These are phyloP conservation scores for Callionymus lyra DNA, from an alignment of 2,113 vertebrate species.

Conservation along the genomic window DNA sequence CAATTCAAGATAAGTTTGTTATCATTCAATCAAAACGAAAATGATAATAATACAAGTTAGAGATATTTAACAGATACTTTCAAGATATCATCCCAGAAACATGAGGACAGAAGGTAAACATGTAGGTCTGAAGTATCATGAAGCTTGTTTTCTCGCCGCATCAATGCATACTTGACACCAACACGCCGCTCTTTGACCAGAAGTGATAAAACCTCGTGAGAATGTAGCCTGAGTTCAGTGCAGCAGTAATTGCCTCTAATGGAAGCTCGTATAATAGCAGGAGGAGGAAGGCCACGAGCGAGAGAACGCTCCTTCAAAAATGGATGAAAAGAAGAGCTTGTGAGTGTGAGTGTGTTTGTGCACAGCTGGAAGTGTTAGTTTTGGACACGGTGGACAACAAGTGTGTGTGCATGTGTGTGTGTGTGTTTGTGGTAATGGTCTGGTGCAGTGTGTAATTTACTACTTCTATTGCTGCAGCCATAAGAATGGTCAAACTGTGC, in stretches of 20 bases:
- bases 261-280: slow-evolving; percentile 56
- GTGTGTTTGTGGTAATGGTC: slow-evolving; percentile 11
- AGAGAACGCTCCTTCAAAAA: slow-evolving; percentile 52
- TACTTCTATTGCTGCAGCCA: slow-evolving; percentile 8
- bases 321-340: slow-evolving; percentile 40
- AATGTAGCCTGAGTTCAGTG: slow-evolving; percentile 29
- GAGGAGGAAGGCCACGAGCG: slow-evolving; percentile 49
- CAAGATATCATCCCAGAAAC: no score
- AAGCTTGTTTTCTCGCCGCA: slow-evolving; percentile 29
- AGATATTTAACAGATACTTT: no score
- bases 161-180: slow-evolving; percentile 46
- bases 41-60: no score
- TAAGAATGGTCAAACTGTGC: slow-evolving; percentile 15
- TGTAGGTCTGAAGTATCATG: slow-evolving; percentile 26
- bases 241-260: slow-evolving; percentile 58
- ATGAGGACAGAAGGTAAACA: not conserved
- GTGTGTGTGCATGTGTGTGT: slow-evolving; percentile 21
- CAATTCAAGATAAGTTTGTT: no score
- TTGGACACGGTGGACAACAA: slow-evolving; percentile 27
- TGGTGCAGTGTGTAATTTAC: slow-evolving; percentile 34
- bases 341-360: slow-evolving; percentile 3
- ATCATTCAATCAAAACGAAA: no score
- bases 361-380: slow-evolving; percentile 6
- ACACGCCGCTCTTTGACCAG: slow-evolving; percentile 41
- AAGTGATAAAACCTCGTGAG: slow-evolving; percentile 40